Base-by-base conservation (phyloP, 2,797 vertebrate species). In the Artibeus lituratus region DNA sequence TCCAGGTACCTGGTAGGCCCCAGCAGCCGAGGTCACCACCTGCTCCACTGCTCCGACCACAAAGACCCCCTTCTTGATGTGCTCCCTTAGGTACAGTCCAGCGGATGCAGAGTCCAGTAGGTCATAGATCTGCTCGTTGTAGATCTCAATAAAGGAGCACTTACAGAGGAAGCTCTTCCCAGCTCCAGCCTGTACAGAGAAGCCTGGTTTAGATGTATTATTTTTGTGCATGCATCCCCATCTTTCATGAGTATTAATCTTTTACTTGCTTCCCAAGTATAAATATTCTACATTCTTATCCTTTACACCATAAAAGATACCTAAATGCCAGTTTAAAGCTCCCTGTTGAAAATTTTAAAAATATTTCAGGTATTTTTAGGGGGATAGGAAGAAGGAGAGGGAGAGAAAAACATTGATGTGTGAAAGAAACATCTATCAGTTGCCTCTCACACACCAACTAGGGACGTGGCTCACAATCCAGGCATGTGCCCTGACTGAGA, bases 101-200 rank as follows among this genome's bases (percentile, higher is more conserved):
- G 99, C 97, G 5, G 99, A 99, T 12, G 99, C 99, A 2, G 99
- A 99, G 98, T 99, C 99, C 98, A 99, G 97, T 10, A 99, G 99
- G 97, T 99, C 99, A 95, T 99, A 99, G 95, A 99, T 99, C 98
- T 99, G 99, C 92, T 99, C 99, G 3, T 99, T 99, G 98, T 99
- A 99, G 96, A 99, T 99, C 98, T 99, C 99, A 92, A 99, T 99
- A 96, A 99, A 99, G 7, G 99, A 99, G 96, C 99, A 99, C 97
- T 99, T 99, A 97, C 99, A 99, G 65, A 99, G 99, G 98, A 99
- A 99, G 96, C 98, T 99, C 98, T 99, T 99, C 29, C 98, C 98
- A 81, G 97, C 97, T 44, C 98, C 98, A 97, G 99, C 99, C 99
- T 99, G 94, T 57, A 94, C 98, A 85, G 74, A 78, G 80, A 80